Conservation (phyloP, 2,797 vertebrate genomes). For the Tympanoctomys barrerae region DNA sequence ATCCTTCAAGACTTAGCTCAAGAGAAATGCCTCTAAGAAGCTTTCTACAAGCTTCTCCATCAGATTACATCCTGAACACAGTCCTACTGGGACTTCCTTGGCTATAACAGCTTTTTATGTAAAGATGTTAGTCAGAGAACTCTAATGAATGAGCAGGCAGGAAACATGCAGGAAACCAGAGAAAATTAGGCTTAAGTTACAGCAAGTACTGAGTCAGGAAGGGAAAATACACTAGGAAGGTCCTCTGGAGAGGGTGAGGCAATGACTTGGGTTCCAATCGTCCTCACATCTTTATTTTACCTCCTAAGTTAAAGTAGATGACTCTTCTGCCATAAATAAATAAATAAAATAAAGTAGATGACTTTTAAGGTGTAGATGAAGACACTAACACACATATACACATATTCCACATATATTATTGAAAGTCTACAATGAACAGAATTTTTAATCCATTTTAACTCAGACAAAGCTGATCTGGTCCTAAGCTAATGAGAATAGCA, state of each 20-base stretch:
- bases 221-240: not conserved
- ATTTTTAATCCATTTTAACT: conserved; percentile 40
- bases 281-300: not conserved
- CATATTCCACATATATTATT: not conserved
- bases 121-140: not conserved
- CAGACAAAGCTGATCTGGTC: conserved; percentile 9
- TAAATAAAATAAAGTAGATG: not conserved
- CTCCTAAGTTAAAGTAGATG: conserved; percentile 34
- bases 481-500: conserved; percentile 54
- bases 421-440: conserved; percentile 26
- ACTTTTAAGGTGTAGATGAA: not conserved
- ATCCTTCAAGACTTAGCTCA: not conserved
- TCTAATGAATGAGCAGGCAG: not conserved
- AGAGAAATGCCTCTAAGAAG: conserved; percentile 25
- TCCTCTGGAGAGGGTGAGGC: not conserved
- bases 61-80: not conserved
- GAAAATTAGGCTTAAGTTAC: not conserved
- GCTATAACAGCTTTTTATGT: not conserved
- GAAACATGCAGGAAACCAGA: not conserved
- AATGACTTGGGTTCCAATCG: not conserved
- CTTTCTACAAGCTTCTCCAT: not conserved
- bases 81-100: not conserved
- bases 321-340: not conserved
- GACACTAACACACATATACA: not conserved
- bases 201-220: not conserved